Evolutionary conservation across 2,113 vertebrate species (phyloP).

Genomic region (Heterotis niloticus): DNA sequence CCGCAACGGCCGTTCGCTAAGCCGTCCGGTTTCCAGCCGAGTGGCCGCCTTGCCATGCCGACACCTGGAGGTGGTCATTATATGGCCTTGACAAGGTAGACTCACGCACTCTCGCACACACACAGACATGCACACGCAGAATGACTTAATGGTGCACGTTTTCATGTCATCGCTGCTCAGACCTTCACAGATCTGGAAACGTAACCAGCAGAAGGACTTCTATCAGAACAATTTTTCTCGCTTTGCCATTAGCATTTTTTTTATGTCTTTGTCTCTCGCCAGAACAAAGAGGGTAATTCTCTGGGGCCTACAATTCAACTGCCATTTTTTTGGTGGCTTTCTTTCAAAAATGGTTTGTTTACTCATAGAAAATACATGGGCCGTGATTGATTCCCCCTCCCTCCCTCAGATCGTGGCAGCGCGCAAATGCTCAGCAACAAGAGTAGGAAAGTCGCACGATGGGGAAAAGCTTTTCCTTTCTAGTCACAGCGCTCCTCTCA

Average conservation of each 20-base stretch:
- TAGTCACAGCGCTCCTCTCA: background rate
- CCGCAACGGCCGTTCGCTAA: background rate
- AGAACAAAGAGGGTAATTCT: slow-evolving; percentile 25
- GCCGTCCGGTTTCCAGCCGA: background rate
- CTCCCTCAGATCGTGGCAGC: background rate
- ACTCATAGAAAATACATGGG: background rate
- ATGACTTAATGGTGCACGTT: background rate
- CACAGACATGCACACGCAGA: slow-evolving; percentile 12
- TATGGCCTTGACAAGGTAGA: background rate
- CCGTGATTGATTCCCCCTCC: background rate
- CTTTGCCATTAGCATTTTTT: slow-evolving; percentile 20
- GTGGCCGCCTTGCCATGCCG: background rate
- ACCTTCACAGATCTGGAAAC: background rate
- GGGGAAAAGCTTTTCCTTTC: background rate
- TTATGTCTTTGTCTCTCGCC: background rate
- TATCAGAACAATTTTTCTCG: background rate
- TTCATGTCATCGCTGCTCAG: background rate
- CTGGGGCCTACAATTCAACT: slow-evolving; percentile 8
- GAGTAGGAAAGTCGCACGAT: background rate
- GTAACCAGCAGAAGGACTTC: slow-evolving; percentile 10
- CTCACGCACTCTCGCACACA: background rate
- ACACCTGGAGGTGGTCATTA: slow-evolving; percentile 17
- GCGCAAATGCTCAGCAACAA: background rate
- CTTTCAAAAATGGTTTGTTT: slow-evolving; percentile 15
- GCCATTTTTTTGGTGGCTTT: background rate